Conservation (phyloP, 2,888 invertebrate species). For the Trissolcus brochymenae region DNA sequence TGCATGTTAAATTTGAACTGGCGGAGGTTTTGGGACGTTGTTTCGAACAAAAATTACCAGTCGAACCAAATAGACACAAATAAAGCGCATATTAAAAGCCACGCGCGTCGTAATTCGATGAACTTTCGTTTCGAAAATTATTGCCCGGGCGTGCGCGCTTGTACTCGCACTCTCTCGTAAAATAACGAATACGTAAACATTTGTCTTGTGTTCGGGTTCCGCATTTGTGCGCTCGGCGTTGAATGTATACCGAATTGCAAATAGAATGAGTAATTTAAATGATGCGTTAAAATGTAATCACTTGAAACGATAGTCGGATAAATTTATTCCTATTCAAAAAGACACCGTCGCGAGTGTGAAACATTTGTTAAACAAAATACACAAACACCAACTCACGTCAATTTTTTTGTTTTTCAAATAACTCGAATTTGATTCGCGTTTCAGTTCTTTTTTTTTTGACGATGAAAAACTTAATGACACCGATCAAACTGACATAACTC, state of each 20-base stretch:
- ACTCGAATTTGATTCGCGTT: too few species aligned
- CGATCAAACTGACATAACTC: constrained; percentile 3
- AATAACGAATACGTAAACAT: constrained; percentile 49
- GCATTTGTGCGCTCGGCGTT: constrained; percentile 39
- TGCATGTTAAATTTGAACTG: too few species aligned
- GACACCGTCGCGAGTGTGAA: too few species aligned
- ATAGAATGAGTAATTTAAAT: constrained; percentile 50
- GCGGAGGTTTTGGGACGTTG: too few species aligned
- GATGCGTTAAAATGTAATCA: constrained; percentile 53
- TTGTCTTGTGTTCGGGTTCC: constrained; percentile 42
- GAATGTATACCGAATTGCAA: constrained; percentile 38
- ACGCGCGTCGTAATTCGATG: neutral
- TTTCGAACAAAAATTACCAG: too few species aligned
- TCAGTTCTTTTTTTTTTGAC: too few species aligned
- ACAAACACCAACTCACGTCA: too few species aligned
- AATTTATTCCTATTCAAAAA: constrained; percentile 28
- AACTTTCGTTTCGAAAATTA: constrained; percentile 27
- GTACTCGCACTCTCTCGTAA: constrained; percentile 21
- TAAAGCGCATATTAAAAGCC: constrained; percentile 21
- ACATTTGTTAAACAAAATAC: too few species aligned
- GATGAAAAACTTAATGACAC: neutral
- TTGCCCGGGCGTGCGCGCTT: constrained; percentile 15
- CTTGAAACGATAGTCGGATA: constrained; percentile 28
- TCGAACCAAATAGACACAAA: constrained; percentile 1
- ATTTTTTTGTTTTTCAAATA: too few species aligned